phyloP scores from a whole-genome alignment of 2,888 invertebrate genomes.

The Cataglyphis rosenhaueri region DNA sequence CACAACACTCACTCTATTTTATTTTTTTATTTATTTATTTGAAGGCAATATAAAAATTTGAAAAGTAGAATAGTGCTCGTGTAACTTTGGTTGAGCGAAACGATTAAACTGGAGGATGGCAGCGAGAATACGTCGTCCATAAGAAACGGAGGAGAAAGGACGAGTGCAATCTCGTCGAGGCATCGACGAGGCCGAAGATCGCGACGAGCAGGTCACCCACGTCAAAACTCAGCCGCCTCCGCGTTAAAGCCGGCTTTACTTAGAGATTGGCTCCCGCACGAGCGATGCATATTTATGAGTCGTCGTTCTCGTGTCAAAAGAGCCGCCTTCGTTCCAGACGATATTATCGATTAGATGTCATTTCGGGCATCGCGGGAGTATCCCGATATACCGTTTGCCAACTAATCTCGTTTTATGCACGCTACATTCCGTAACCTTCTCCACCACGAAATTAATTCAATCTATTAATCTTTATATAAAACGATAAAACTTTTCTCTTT shows the following conservation, averaged over 20 bases:
- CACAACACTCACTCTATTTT: background rate
- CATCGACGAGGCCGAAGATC: constrained; percentile 53
- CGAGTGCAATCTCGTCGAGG: constrained; percentile 19
- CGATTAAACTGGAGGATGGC: no score
- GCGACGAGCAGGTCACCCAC: constrained; percentile 47
- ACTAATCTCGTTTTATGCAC: constrained; percentile 13
- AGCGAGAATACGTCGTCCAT: background rate
- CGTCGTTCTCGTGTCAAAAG: constrained; percentile 71
- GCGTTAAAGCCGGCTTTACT: constrained; percentile 70
- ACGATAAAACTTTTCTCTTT: background rate
- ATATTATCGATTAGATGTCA: constrained; percentile 77
- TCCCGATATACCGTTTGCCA: constrained; percentile 50
- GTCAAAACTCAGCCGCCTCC: constrained; percentile 50
- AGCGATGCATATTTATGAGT: constrained; percentile 78
- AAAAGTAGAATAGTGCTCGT: background rate
- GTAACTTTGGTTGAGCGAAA: background rate
- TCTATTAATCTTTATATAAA: constrained; percentile 5
- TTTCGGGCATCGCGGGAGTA: constrained; percentile 51
- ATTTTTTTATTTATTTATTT: background rate
- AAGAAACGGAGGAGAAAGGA: constrained; percentile 20
- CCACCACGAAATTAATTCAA: background rate
- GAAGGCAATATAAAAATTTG: background rate
- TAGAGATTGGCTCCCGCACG: constrained; percentile 65
- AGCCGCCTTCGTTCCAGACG: constrained; percentile 68
- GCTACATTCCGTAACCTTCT: background rate